Evolutionary conservation across 2,113 vertebrate genomes (phyloP).

Genomic region (Spilogale gracilis): DNA sequence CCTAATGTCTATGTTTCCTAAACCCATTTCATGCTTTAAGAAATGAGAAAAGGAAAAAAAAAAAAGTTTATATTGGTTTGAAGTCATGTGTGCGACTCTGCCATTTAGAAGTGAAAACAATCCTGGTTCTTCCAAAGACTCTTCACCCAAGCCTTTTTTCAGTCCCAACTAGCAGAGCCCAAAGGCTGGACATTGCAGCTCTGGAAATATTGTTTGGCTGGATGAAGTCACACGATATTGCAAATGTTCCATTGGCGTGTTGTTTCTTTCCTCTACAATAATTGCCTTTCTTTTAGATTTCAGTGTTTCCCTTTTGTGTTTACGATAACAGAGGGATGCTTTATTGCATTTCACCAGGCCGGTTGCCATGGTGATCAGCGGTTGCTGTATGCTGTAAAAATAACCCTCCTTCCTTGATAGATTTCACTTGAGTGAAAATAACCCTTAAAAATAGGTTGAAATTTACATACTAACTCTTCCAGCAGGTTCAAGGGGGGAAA

Average conservation of each 20-base stretch:
- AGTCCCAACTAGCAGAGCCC: background rate
- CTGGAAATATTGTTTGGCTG: background rate
- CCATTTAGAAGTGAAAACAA: background rate
- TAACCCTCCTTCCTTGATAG: constrained; percentile 93
- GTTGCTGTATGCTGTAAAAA: constrained; percentile 90
- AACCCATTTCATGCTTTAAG: constrained; percentile 74
- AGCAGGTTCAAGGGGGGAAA: constrained; percentile 79
- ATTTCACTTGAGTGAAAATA: constrained; percentile 93
- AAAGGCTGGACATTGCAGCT: background rate
- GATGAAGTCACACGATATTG: background rate
- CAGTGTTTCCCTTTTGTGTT: constrained; percentile 91
- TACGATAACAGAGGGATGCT: constrained; percentile 91
- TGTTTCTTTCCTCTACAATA: constrained; percentile 74
- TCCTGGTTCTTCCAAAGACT: background rate
- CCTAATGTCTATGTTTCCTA: constrained; percentile 40
- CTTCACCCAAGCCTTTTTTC: background rate
- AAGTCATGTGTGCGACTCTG: background rate
- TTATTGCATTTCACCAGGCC: constrained; percentile 90
- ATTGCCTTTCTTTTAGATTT: constrained; percentile 86
- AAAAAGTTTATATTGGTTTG: constrained; percentile 65
- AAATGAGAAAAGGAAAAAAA: constrained; percentile 32
- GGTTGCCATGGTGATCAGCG: constrained; percentile 91
- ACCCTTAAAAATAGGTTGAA: constrained; percentile 93
- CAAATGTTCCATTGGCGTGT: background rate
- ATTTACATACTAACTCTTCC: constrained; percentile 92